Percentiles rank a stretch among this genome's conserved stretches.
phyloP scores from a whole-genome alignment of 2,113 vertebrate species.

The Pelecanus crispus region DNA sequence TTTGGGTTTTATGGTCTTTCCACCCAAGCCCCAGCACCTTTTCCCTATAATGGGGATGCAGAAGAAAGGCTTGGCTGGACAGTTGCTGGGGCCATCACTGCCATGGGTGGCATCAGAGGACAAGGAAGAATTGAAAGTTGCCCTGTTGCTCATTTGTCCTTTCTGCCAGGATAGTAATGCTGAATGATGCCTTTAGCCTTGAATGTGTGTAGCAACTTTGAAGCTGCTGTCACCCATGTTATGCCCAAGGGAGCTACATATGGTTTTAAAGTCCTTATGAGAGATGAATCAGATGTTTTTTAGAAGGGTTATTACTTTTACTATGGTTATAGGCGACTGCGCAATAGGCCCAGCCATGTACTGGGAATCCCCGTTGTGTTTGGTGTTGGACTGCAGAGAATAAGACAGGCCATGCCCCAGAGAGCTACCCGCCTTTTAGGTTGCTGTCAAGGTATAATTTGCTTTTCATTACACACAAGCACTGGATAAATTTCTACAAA shows the following conservation, averaged over 20 bases:
- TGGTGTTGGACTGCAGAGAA: not conserved
- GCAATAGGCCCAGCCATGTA: not conserved
- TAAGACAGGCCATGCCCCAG: not conserved
- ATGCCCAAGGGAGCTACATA: not conserved
- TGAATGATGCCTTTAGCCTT: no score
- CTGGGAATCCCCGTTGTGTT: not conserved
- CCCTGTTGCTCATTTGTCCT: not conserved
- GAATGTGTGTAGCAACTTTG: not conserved
- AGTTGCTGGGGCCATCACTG: not conserved
- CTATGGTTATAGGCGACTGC: not conserved
- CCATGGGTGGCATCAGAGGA: not conserved
- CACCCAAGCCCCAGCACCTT: not conserved
- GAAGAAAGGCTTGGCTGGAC: not conserved
- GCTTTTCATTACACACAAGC: not conserved
- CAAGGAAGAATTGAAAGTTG: not conserved
- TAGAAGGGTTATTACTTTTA: not conserved
- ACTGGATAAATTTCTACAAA: not conserved
- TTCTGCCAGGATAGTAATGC: accelerated
- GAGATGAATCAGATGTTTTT: not conserved
- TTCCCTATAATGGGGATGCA: accelerated
- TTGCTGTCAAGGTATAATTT: not conserved
- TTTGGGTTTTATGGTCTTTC: not conserved
- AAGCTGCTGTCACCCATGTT: not conserved
- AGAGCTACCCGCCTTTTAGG: not conserved
- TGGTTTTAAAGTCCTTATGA: not conserved